Percentiles rank a stretch among this genome's conserved stretches.
Conservation (phyloP, 2,113 vertebrate genomes). For the Pseudorhombus dupliciocellatus region DNA sequence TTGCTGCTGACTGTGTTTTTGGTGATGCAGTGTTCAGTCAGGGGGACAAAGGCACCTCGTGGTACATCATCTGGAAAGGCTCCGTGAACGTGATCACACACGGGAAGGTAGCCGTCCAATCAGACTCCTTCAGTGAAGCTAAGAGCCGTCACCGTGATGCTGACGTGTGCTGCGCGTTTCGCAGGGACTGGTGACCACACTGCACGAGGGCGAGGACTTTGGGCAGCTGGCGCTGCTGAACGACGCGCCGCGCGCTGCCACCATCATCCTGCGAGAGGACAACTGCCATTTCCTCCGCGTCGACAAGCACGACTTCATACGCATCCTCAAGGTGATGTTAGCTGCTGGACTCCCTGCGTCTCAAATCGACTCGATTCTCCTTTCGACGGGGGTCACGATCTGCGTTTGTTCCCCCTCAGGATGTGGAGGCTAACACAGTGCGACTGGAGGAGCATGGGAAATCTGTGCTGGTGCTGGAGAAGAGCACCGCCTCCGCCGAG, state of each 20-base stretch:
- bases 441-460: slow-evolving; percentile 93
- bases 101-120: slow-evolving; percentile 85
- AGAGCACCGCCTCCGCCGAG: slow-evolving; percentile 71
- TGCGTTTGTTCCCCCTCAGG: slow-evolving; percentile 72
- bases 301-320: slow-evolving; percentile 96
- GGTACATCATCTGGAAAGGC: slow-evolving; percentile 99
- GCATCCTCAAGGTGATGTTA: slow-evolving; percentile 89
- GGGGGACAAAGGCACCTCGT: slow-evolving; percentile 94
- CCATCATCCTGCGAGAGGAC: slow-evolving; percentile 92
- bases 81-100: slow-evolving; percentile 97
- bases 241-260: slow-evolving; percentile 91
- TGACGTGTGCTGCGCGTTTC: not conserved
- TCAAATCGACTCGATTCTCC: too few relatives aligned
- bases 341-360: too few relatives aligned
- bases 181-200: slow-evolving; percentile 90
- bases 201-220: slow-evolving; percentile 94
- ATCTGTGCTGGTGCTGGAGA: slow-evolving; percentile 92
- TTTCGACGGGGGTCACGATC: too few relatives aligned
- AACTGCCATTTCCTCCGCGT: slow-evolving; percentile 95
- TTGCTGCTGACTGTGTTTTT: slow-evolving; percentile 16
- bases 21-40: slow-evolving; percentile 91
- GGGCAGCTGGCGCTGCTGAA: slow-evolving; percentile 95
- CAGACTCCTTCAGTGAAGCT: not conserved
- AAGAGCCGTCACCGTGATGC: not conserved
- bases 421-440: slow-evolving; percentile 95